Conservation (phyloP, 92 coral and sea anemone genomes). For the Siderastrea siderea region DNA sequence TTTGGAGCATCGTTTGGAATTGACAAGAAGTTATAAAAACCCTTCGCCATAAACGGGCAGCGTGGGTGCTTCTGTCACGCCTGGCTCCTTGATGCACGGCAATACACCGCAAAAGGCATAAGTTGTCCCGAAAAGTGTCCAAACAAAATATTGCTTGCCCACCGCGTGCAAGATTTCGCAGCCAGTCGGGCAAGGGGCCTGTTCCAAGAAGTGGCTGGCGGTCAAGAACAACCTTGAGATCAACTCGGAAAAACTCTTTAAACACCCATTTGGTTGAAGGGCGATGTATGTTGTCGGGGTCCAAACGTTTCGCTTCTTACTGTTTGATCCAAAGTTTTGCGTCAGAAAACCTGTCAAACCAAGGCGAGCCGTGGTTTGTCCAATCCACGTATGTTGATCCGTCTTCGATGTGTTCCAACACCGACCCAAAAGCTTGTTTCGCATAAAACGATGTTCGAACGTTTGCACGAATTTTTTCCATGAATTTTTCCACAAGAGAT, state of each 20-base stretch:
- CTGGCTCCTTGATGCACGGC: too few relatives aligned
- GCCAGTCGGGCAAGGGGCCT: background rate
- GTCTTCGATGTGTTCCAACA: background rate
- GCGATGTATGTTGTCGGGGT: background rate
- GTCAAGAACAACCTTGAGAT: conserved; percentile 14
- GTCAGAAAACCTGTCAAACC: conserved; percentile 5
- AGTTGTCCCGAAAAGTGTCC: too few relatives aligned
- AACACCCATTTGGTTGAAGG: background rate
- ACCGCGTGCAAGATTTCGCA: too few relatives aligned
- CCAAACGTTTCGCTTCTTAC: background rate
- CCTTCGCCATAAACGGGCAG: too few relatives aligned
- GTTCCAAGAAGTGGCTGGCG: background rate
- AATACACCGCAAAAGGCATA: too few relatives aligned
- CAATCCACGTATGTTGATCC: background rate
- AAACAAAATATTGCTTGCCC: too few relatives aligned
- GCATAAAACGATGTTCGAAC: background rate
- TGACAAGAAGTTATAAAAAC: too few relatives aligned
- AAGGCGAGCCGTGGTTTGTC: background rate
- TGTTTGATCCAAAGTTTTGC: background rate
- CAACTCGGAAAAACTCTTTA: too few relatives aligned
- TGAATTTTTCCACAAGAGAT: background rate
- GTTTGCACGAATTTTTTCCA: background rate
- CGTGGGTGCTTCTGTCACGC: too few relatives aligned
- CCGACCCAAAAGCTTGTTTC: too few relatives aligned
- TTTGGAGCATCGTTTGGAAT: too few relatives aligned